These are phyloP conservation scores for Tokudaia tokunoshimensis DNA, from an alignment of 2,797 vertebrate species.

Conservation along the genomic window DNA sequence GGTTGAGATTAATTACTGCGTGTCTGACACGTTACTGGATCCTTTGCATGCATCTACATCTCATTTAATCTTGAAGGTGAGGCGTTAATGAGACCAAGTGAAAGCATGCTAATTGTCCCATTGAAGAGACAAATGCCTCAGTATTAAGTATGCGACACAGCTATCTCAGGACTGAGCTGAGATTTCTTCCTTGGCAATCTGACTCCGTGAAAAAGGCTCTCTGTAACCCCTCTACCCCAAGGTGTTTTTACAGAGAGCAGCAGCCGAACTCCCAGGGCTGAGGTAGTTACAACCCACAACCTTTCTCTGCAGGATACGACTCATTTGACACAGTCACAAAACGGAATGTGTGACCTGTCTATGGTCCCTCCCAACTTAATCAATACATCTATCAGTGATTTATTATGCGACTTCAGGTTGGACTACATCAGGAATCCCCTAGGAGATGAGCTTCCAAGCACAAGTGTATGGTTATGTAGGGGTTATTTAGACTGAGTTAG, in stretches of 20 bases:
- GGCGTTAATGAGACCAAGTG: not conserved
- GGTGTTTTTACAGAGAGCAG: no score
- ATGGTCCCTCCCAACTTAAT: not conserved
- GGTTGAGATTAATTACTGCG: not conserved
- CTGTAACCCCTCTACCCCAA: not conserved
- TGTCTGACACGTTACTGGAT: not conserved
- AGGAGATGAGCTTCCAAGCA: no score
- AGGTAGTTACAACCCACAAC: not conserved
- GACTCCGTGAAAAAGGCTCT: not conserved
- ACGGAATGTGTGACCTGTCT: not conserved
- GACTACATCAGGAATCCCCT: no score
- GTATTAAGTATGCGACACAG: not conserved
- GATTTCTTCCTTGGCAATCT: not conserved
- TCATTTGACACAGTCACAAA: not conserved
- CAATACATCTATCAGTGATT: not conserved
- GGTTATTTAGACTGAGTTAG: not conserved
- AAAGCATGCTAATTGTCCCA: not conserved
- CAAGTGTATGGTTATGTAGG: not conserved
- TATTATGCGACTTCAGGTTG: not conserved
- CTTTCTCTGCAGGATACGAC: not conserved
- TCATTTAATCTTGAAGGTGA: constrained; percentile 9
- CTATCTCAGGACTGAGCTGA: not conserved
- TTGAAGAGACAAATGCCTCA: not conserved
- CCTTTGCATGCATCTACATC: not conserved
- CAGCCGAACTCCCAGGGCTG: not conserved